Conservation (phyloP, 2,113 vertebrate species). For the Passer domesticus region DNA sequence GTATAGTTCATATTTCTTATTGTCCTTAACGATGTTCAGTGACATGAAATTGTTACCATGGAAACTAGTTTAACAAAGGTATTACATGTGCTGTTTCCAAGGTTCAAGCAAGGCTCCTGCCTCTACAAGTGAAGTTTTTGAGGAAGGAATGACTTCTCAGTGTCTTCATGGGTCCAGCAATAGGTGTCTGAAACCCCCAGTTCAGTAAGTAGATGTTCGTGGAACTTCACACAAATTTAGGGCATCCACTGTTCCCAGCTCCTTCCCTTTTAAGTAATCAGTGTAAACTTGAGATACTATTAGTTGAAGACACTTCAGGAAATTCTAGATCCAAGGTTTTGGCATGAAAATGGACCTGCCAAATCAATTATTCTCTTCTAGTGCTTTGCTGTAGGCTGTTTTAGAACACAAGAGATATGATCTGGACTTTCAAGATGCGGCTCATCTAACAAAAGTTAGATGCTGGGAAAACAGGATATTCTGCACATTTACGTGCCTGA, state of each 20-base stretch:
- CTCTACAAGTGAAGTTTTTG: not conserved
- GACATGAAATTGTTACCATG: constrained; percentile 50
- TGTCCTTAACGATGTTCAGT: constrained; percentile 25
- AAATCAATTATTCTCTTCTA: not conserved
- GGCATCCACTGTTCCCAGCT: not conserved
- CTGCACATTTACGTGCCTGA: not conserved
- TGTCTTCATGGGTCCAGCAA: not conserved
- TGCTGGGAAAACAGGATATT: not conserved
- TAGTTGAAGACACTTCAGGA: not conserved
- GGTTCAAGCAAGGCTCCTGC: not conserved
- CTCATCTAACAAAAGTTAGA: not conserved
- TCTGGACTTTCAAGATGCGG: not conserved
- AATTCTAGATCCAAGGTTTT: not conserved
- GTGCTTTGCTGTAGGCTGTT: not conserved
- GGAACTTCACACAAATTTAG: not conserved
- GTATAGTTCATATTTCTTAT: not conserved
- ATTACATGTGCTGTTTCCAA: not conserved
- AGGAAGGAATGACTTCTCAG: not conserved
- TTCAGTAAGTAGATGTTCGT: not conserved
- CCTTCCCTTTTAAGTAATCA: not conserved
- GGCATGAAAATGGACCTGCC: not conserved
- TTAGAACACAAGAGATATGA: not conserved
- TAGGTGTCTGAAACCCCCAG: not conserved
- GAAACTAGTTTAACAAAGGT: constrained; percentile 55
- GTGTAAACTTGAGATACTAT: not conserved